A percentile compares a stretch with the other conserved stretches of the same genome.
Evolutionary conservation across 2,113 vertebrate genomes (phyloP).

Genomic region (Paramormyrops kingsleyae): DNA sequence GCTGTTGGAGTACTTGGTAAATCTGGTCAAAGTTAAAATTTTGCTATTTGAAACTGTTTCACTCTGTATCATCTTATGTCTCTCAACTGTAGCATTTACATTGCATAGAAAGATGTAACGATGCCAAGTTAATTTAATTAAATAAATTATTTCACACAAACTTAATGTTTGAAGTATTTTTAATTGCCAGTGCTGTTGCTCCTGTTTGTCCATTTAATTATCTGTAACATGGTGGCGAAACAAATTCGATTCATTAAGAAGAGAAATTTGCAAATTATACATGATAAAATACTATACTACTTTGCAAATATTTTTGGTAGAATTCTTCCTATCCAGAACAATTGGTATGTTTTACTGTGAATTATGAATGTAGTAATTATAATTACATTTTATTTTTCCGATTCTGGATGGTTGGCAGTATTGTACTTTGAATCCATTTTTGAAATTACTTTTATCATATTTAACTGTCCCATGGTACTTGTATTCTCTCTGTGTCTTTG

Average conservation of each 20-base stretch:
- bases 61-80: not conserved
- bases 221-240: not conserved
- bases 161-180: not conserved
- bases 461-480: not conserved
- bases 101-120: slow-evolving; percentile 1
- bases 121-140: not conserved
- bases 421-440: not conserved
- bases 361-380: not conserved
- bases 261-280: not conserved
- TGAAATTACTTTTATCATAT: not conserved
- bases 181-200: not conserved
- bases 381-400: not conserved
- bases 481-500: not conserved
- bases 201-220: not conserved
- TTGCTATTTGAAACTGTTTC: not conserved
- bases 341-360: not conserved
- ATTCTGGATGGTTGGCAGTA: not conserved
- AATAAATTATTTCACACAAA: slow-evolving; percentile 12
- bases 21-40: not conserved
- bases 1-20: not conserved
- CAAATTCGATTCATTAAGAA: not conserved
- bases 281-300: not conserved
- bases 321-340: not conserved
- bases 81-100: not conserved
- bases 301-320: not conserved